Percentiles rank a stretch among this genome's conserved stretches.
These are phyloP conservation scores for Eurypyga helias DNA, from an alignment of 2,113 vertebrate genomes.

Conservation along the genomic window DNA sequence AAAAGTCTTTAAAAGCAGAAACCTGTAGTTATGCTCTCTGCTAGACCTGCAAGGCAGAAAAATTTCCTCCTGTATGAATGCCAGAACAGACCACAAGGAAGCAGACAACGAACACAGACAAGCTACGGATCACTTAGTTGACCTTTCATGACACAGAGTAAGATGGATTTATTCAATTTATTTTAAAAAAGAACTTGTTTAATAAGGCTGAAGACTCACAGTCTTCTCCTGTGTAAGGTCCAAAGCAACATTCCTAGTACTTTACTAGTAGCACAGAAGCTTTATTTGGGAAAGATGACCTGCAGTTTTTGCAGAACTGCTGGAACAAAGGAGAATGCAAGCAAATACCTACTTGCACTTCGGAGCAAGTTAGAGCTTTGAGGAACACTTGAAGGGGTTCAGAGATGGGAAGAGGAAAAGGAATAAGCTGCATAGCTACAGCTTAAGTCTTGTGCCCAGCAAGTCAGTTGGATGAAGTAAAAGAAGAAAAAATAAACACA, in stretches of 20 bases:
- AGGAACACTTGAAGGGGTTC: not conserved
- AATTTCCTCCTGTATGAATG: not conserved
- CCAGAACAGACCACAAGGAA: not conserved
- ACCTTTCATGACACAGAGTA: not conserved
- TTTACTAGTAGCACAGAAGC: not conserved
- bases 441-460: not conserved
- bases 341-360: not conserved
- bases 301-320: not conserved
- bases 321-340: not conserved
- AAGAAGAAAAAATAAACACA: not conserved
- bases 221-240: not conserved
- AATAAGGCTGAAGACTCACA: not conserved
- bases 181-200: not conserved
- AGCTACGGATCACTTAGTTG: not conserved
- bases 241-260: not conserved
- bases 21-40: not conserved
- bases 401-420: not conserved
- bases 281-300: not conserved
- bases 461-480: not conserved
- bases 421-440: not conserved
- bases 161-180: not conserved
- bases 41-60: not conserved
- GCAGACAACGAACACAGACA: fast-evolving
- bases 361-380: not conserved
- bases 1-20: not conserved